Evolutionary conservation across 2,797 vertebrate genomes (phyloP).

Genomic region (Trachurus trachurus): DNA sequence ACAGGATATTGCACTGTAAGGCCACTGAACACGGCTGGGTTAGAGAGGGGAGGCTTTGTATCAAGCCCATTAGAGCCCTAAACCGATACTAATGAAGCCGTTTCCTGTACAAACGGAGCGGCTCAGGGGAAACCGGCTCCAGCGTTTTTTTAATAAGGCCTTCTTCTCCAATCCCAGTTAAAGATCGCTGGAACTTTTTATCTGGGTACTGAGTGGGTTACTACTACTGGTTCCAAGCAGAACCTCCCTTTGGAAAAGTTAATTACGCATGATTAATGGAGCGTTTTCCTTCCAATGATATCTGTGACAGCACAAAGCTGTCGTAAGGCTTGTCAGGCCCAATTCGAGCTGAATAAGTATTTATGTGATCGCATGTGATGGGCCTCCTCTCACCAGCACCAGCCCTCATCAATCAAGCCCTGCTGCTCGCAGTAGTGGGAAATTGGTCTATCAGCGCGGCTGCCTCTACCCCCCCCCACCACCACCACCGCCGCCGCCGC

Average conservation of each 20-base stretch:
- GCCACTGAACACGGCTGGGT: conserved; percentile 73
- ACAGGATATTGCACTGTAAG: conserved; percentile 85
- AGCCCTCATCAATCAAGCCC: conserved; percentile 98
- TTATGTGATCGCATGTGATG: conserved; percentile 99
- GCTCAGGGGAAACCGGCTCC: conserved; percentile 84
- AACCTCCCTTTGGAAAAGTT: conserved; percentile 92
- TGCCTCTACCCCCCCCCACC: conserved; percentile 85
- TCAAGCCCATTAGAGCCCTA: conserved; percentile 84
- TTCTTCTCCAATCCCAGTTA: conserved; percentile 88
- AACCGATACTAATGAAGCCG: conserved; percentile 87
- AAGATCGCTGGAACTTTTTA: conserved; percentile 87
- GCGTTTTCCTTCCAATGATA: conserved; percentile 98
- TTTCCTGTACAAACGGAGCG: conserved; percentile 87
- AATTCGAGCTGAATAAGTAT: conserved; percentile 99
- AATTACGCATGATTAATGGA: conserved; percentile 99
- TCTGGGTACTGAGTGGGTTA: conserved; percentile 69
- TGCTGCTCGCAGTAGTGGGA: conserved; percentile 95
- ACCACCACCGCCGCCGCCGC: conserved; percentile 80
- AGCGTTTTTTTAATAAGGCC: conserved; percentile 86
- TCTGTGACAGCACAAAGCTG: conserved; percentile 99
- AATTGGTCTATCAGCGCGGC: conserved; percentile 97
- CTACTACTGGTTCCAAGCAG: conserved; percentile 87
- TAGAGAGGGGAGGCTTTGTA: conserved; percentile 85
- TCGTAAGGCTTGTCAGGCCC: conserved; percentile 97
- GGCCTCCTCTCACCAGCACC: conserved; percentile 98